Base-by-base conservation (phyloP, 2,888 invertebrate species). In the Charanyca ferruginea region DNA sequence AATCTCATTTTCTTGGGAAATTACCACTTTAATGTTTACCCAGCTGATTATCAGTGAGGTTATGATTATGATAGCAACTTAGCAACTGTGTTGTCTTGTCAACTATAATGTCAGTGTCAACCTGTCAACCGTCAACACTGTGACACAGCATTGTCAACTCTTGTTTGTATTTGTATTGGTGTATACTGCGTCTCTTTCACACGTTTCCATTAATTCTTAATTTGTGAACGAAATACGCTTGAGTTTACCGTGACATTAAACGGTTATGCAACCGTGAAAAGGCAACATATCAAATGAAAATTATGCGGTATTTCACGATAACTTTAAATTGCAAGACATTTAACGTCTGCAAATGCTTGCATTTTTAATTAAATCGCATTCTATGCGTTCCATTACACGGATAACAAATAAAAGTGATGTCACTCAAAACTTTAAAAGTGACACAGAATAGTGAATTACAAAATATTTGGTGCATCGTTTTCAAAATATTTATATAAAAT, bases 1-100 rank as follows among this genome's bases (percentile, higher is more conserved):
- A 94, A 71, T 81, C 94, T 89, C 95, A 95, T 95, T 85, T 88
- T 93, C 51, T 59, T 60, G 75, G 73, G 73, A 83, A 74, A 73
- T 72, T 79, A 66, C 66, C 41, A 63, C 53, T 64, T 53, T 45
- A 61, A 63, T 74, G 77, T 83, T 81, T 81, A 83, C 73, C 47
- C 83, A 82, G 82, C 83, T 82, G 81, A 79, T 77, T 63, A 54
- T 32, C 35, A 60, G 18, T 35, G 53, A 83, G 84, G 84, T 83
- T 83, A 83, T 71, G 52, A 51, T n/a, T n/a, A n/a, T 57, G 28
- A 28, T 28, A 28, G 28, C 7, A 28, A 28, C 28, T 28, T 32
- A 53, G 13, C 38, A 66, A 73, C 13, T 18, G 47, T 52, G n/a
- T n/a, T n/a, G n/a, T n/a, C n/a, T n/a, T n/a, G n/a, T n/a, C n/a